Evolutionary conservation across 30 jellyfish, hydroid and myxozoan genomes (phyloP).

Genomic region (Mastigias papua): DNA sequence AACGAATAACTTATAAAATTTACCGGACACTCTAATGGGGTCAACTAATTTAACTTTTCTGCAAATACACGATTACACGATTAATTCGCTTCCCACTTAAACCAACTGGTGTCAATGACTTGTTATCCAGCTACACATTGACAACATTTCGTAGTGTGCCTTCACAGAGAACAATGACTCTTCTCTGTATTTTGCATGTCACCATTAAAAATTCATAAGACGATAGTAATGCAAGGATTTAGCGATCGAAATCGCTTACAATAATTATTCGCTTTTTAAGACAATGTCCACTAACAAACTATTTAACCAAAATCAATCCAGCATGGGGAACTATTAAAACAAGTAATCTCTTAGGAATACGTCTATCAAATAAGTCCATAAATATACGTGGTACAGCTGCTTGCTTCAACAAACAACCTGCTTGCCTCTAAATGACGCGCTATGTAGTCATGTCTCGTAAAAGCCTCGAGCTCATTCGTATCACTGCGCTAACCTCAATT

Average conservation of each 20-base stretch:
- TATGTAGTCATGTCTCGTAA: not conserved
- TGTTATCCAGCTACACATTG: not conserved
- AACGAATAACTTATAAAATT: too few species aligned
- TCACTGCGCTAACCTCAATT: too few species aligned
- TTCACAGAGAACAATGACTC: not conserved
- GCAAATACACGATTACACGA: too few species aligned
- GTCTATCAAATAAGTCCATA: not conserved
- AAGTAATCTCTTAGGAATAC: conserved; percentile 1
- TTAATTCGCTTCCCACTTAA: not conserved
- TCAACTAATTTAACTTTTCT: too few species aligned
- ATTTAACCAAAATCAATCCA: conserved; percentile 19
- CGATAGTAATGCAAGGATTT: conserved; percentile 9
- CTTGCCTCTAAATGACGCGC: not conserved
- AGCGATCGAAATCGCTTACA: conserved; percentile 1
- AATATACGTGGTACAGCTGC: not conserved
- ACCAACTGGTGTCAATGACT: not conserved
- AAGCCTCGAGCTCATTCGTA: too few species aligned
- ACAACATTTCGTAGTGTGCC: not conserved
- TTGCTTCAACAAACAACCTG: not conserved
- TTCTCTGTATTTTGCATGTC: not conserved
- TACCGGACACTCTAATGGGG: too few species aligned
- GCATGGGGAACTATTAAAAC: conserved; percentile 9
- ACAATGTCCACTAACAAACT: conserved; percentile 11
- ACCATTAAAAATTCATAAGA: conserved; percentile 2
- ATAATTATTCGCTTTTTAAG: not conserved